These are phyloP conservation scores for Andrena hattorfiana DNA, from an alignment of 2,888 invertebrate genomes.

Conservation along the genomic window DNA sequence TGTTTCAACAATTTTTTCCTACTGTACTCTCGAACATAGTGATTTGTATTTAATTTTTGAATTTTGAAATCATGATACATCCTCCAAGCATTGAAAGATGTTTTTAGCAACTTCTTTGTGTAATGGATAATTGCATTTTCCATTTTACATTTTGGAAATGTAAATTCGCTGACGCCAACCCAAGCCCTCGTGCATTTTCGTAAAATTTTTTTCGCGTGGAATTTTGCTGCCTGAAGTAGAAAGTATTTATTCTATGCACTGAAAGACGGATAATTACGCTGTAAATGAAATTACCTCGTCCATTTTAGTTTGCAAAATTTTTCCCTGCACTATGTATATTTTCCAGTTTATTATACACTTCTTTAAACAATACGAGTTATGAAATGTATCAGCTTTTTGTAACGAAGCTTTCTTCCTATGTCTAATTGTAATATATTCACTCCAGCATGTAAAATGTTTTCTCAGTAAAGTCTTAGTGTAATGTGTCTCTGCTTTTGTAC, in stretches of 20 bases:
- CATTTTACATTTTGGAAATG: conserved; percentile 15
- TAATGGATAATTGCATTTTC: conserved; percentile 38
- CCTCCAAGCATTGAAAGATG: conserved; percentile 55
- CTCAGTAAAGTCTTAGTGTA: conserved; percentile 11
- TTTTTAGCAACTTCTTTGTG: conserved; percentile 49
- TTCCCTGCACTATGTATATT: conserved; percentile 11
- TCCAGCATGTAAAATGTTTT: conserved; percentile 52
- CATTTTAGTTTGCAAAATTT: conserved; percentile 6
- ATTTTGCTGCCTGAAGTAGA: conserved; percentile 33
- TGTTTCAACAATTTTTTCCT: conserved; percentile 48
- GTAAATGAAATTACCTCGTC: conserved; percentile 17
- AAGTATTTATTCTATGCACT: conserved; percentile 21
- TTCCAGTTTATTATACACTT: conserved; percentile 49
- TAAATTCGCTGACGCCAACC: conserved; percentile 20
- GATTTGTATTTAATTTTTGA: conserved; percentile 30
- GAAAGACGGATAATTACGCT: not conserved
- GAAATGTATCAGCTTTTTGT: conserved; percentile 18
- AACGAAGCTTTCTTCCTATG: not conserved
- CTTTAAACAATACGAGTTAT: conserved; percentile 28
- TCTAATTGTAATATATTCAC: conserved; percentile 30
- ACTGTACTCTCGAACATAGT: conserved; percentile 25
- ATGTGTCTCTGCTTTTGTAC: not conserved
- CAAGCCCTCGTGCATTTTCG: conserved; percentile 30
- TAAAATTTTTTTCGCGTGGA: conserved; percentile 24
- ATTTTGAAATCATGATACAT: conserved; percentile 54